Conservation (phyloP, 2,888 invertebrate species). For the Heliconius hortense region DNA sequence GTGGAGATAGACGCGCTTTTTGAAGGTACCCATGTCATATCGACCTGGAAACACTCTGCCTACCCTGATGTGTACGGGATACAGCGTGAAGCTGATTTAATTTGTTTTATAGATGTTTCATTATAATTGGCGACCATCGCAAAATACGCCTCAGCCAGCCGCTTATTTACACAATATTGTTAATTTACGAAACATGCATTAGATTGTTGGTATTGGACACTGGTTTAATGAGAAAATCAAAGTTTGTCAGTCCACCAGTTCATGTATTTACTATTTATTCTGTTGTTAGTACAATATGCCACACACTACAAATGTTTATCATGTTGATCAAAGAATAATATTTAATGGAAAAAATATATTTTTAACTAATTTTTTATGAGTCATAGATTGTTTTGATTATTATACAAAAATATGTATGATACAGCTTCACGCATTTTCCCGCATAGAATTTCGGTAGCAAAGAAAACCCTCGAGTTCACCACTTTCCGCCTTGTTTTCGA, state of each 20-base stretch:
- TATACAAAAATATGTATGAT: neutral
- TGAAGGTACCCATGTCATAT: too few relatives aligned
- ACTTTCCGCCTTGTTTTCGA: neutral
- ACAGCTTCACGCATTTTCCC: too few relatives aligned
- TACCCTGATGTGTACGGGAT: too few relatives aligned
- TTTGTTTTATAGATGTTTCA: neutral
- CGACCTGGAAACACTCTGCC: too few relatives aligned
- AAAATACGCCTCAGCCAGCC: conserved; percentile 29
- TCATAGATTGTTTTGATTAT: neutral
- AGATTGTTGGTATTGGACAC: conserved; percentile 25
- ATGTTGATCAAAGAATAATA: neutral
- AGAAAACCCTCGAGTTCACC: too few relatives aligned
- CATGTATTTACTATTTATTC: conserved; percentile 9
- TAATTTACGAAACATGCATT: conserved; percentile 38
- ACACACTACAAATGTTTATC: neutral
- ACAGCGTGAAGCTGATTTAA: too few relatives aligned
- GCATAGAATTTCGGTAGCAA: too few relatives aligned
- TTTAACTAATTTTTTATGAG: neutral
- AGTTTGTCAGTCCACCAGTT: conserved; percentile 28
- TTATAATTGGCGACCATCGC: neutral
- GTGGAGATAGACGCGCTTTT: too few relatives aligned
- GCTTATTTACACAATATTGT: conserved; percentile 34
- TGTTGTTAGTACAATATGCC: conserved; percentile 6
- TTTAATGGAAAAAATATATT: neutral
- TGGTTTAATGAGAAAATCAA: conserved; percentile 30